Conservation (phyloP, 2,797 vertebrate species). For the Lepilemur septentrionalis region DNA sequence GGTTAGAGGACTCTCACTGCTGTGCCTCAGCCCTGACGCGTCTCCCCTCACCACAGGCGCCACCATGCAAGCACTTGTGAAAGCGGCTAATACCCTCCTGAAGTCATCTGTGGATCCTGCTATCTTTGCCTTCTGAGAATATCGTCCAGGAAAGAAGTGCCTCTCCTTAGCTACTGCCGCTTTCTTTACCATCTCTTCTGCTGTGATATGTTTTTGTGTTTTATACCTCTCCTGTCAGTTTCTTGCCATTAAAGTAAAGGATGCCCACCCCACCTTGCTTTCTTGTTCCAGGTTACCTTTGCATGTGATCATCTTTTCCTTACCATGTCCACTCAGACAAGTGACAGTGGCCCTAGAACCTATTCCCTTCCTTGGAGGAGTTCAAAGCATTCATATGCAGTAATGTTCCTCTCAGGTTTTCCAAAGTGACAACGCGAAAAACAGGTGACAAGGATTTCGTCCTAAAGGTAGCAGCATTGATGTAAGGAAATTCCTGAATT, state of each 20-base stretch:
- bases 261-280: neutral
- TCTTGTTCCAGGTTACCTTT: neutral
- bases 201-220: neutral
- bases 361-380: neutral
- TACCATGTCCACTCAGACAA: neutral
- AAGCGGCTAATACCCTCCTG: slow-evolving; percentile 30
- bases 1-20: rapidly evolving
- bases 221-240: neutral
- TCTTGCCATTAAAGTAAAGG: neutral
- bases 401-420: neutral
- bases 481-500: neutral
- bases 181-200: neutral
- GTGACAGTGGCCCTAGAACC: neutral
- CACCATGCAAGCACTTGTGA: neutral
- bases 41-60: slow-evolving; percentile 26
- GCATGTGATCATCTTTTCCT: neutral
- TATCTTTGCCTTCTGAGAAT: slow-evolving; percentile 34
- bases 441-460: neutral
- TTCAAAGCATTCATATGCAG: neutral
- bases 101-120: slow-evolving; percentile 52
- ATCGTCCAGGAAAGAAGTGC: neutral
- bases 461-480: neutral
- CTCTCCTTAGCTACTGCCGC: neutral
- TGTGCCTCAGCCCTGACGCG: neutral
- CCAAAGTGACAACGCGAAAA: neutral